phyloP scores from a whole-genome alignment of 2,113 vertebrate genomes.

The Oryctolagus cuniculus region DNA sequence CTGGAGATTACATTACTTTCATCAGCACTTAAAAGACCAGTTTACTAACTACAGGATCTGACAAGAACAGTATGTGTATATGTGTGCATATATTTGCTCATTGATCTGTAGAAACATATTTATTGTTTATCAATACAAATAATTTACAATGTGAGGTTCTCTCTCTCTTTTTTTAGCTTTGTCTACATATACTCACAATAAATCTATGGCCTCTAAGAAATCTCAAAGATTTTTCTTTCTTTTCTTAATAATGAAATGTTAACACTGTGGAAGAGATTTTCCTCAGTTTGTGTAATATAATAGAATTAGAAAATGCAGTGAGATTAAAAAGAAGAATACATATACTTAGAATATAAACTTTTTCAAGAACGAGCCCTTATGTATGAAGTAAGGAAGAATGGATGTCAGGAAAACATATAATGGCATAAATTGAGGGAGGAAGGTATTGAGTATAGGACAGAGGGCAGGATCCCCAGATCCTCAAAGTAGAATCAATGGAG shows the following conservation, averaged over 20 bases:
- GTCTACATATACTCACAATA: background rate
- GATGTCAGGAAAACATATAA: background rate
- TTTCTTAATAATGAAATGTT: background rate
- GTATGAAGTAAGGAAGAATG: background rate
- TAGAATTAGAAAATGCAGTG: background rate
- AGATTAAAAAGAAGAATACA: background rate
- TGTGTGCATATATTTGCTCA: background rate
- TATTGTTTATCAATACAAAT: conserved; percentile 48
- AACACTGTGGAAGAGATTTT: background rate
- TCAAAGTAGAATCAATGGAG: background rate
- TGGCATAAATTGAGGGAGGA: conserved; percentile 32
- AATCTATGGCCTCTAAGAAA: background rate
- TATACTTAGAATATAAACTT: background rate
- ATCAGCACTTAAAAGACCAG: background rate
- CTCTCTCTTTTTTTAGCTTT: background rate
- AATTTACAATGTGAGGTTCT: background rate
- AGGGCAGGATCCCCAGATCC: conserved; percentile 5
- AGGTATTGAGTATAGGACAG: background rate
- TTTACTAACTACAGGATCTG: background rate
- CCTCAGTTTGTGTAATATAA: conserved; percentile 13
- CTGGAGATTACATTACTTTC: conserved; percentile 25
- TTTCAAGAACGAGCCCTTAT: background rate
- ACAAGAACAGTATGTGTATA: background rate
- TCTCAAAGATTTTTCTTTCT: background rate
- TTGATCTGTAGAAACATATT: conserved; percentile 11